A percentile compares a stretch with the other conserved stretches of the same genome.
These are phyloP conservation scores for Arizona elegans DNA, from an alignment of 2,113 vertebrate genomes.

Conservation along the genomic window DNA sequence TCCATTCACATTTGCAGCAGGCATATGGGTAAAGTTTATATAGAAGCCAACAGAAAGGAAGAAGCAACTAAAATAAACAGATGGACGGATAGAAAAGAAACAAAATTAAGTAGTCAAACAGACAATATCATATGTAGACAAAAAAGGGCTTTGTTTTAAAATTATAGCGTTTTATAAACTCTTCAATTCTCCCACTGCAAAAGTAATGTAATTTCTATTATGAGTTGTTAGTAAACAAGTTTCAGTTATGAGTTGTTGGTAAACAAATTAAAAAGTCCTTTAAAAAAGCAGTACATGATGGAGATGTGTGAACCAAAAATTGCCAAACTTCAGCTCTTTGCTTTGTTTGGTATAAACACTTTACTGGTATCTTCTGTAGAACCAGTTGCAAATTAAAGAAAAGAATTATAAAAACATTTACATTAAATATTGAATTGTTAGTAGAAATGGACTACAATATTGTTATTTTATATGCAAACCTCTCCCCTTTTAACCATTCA, in stretches of 20 bases:
- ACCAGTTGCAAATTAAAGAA: slow-evolving; percentile 64
- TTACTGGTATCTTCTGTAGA: slow-evolving; percentile 28
- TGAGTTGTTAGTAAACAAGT: slow-evolving; percentile 29
- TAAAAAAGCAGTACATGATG: slow-evolving; percentile 32
- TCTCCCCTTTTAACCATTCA: slow-evolving; percentile 37
- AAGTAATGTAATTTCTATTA: not conserved
- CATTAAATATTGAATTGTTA: slow-evolving; percentile 48
- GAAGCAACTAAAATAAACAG: slow-evolving; percentile 68
- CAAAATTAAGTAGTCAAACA: slow-evolving; percentile 65
- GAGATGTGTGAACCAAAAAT: slow-evolving; percentile 5
- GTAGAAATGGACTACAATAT: slow-evolving; percentile 34
- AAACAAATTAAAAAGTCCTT: slow-evolving; percentile 52
- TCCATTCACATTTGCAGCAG: slow-evolving; percentile 57
- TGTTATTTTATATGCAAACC: slow-evolving; percentile 15
- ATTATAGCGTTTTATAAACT: not conserved
- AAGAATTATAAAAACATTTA: slow-evolving; percentile 48
- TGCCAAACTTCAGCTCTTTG: slow-evolving; percentile 27
- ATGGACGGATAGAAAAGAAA: slow-evolving; percentile 63
- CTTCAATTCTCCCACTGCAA: not conserved
- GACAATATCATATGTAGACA: slow-evolving; percentile 59
- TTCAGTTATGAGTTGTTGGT: slow-evolving; percentile 31
- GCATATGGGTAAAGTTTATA: slow-evolving; percentile 64
- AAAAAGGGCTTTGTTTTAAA: slow-evolving; percentile 34
- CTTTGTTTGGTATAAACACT: slow-evolving; percentile 50
- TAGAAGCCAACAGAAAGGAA: slow-evolving; percentile 66